phyloP scores from a whole-genome alignment of 1,140 invertebrate genomes.

The Meteorus sp. region DNA sequence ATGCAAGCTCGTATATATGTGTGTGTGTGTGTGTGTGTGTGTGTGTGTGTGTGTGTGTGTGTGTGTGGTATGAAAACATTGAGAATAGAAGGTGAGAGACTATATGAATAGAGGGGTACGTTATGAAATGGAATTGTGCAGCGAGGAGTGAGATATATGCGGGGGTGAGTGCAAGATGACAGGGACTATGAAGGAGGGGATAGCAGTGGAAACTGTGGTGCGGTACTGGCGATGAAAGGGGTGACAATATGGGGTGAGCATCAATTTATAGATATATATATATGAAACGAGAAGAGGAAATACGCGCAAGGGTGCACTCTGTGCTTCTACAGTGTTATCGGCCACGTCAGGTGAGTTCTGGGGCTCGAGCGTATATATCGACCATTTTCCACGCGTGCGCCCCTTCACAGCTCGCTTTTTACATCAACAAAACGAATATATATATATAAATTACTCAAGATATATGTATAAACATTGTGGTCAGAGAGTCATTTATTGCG shows the following conservation, averaged over 20 bases:
- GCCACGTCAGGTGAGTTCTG: slow-evolving; percentile 29
- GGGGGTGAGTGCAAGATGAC: too few relatives aligned
- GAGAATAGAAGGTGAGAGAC: neutral
- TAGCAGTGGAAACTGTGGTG: too few relatives aligned
- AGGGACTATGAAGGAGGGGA: too few relatives aligned
- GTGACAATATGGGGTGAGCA: too few relatives aligned
- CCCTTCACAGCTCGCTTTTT: neutral
- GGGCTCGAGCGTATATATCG: slow-evolving; percentile 12
- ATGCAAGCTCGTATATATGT: too few relatives aligned
- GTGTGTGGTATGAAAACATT: too few relatives aligned
- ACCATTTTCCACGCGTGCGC: slow-evolving; percentile 8
- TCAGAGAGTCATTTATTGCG: too few relatives aligned
- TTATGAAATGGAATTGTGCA: slow-evolving; percentile 4
- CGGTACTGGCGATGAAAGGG: neutral
- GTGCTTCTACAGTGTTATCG: slow-evolving; percentile 18
- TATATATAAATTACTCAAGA: too few relatives aligned
- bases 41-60: too few relatives aligned
- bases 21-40: too few relatives aligned
- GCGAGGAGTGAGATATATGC: neutral
- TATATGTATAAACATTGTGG: too few relatives aligned
- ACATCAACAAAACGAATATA: too few relatives aligned
- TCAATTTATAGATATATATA: neutral
- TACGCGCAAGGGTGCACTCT: neutral
- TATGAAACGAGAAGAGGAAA: neutral
- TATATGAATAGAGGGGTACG: neutral